Conservation (phyloP, 2,888 invertebrate genomes). For the Ischnus inquisitorius region DNA sequence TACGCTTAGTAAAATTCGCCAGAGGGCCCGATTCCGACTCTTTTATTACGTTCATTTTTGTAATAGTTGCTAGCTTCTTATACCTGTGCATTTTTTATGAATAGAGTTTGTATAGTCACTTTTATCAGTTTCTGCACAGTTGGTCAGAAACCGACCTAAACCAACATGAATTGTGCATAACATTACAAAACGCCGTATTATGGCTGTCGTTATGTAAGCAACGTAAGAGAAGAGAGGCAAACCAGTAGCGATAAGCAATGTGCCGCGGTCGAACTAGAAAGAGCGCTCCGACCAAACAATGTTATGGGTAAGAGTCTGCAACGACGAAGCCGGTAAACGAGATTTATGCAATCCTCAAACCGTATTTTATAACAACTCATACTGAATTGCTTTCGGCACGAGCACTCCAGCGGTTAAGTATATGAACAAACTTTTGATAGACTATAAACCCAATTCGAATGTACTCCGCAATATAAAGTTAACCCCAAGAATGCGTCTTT, state of each 20-base stretch:
- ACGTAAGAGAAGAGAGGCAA: too few relatives aligned
- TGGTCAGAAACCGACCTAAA: too few relatives aligned
- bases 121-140: too few relatives aligned
- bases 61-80: too few relatives aligned
- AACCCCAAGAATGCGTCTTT: neutral
- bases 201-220: neutral
- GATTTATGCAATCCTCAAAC: neutral
- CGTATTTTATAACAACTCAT: neutral
- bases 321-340: neutral
- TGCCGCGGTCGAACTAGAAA: neutral
- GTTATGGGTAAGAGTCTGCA: neutral
- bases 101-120: too few relatives aligned
- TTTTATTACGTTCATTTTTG: too few relatives aligned
- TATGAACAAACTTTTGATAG: slow-evolving; percentile 31
- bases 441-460: neutral
- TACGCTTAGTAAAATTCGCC: too few relatives aligned
- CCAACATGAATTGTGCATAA: too few relatives aligned
- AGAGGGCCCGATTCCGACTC: too few relatives aligned
- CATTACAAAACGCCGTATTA: neutral
- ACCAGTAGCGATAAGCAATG: neutral
- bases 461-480: neutral
- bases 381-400: neutral
- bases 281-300: neutral
- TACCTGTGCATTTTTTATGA: too few relatives aligned
- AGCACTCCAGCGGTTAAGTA: neutral